Base-by-base conservation (phyloP, 2,797 vertebrate species). In the Aphelocoma californica region DNA sequence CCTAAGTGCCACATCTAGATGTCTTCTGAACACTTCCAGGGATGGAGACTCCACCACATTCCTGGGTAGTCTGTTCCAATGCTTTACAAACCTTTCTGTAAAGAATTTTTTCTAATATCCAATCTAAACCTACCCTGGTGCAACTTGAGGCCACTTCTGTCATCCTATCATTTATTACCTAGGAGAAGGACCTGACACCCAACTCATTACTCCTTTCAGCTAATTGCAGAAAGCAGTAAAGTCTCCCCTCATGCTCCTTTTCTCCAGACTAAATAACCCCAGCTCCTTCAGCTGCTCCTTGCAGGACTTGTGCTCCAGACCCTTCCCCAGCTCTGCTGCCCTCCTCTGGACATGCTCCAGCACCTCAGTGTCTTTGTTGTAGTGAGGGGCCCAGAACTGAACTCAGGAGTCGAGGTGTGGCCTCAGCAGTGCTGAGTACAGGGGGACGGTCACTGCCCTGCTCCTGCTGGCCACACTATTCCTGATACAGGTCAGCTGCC, bases 391-490 rank as follows among this genome's bases (percentile, higher is more conserved):
- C 1, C 48, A 69, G 38, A 62, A 74, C 9, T 14, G 12, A 14
- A 45, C 4, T 14, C 25, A 57, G 5, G 0, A 45, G 8, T 50
- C 0, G 1, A 57, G 25, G 9, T 26, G 25, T 3, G 7, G 12
- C 69, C 54, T 34, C 69, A 51, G 4, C 36, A 69, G 18, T 15
- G 15, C 6, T 0, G 0, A 61, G 36, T 12, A 10, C 12, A 48
- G 10, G 9, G 7, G 24, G 8, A 34, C 14, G 11, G 8, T n/a
- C 29, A 6, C 6, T 8, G 25, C 20, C 24, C 42, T 56, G 54
- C 1, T 36, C 42, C 58, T 69, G 32, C 42, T 79, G 54, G 28
- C 4, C 54, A 51, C 28, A 48, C 34, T 7, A 6, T 0, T 48
- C 3, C 54, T 34, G 54, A 31, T 12, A 4, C 9, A 62, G 12